phyloP scores from a whole-genome alignment of 2,113 vertebrate species.

The Lepidiolamprologus cunningtoni region DNA sequence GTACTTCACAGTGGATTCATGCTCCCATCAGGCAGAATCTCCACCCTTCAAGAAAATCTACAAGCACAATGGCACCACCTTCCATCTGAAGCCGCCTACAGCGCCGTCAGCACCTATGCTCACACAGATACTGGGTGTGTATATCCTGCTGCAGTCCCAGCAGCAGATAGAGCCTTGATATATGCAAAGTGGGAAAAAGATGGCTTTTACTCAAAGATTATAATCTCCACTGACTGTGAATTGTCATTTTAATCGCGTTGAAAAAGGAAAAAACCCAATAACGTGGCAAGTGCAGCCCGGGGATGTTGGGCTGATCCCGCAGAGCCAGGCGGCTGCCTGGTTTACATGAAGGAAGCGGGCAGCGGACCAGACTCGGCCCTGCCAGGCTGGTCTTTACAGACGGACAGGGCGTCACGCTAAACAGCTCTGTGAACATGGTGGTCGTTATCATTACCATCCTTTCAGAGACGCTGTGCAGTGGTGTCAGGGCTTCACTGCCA shows the following conservation, averaged over 20 bases:
- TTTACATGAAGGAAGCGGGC: not conserved
- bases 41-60: not conserved
- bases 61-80: not conserved
- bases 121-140: conserved; percentile 13
- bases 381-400: not conserved
- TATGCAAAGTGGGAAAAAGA: not conserved
- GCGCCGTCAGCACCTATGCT: not conserved
- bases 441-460: not conserved
- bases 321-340: not conserved
- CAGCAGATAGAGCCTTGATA: not conserved
- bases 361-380: not conserved
- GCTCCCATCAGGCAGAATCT: not conserved
- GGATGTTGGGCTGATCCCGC: not conserved
- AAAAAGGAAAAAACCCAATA: not conserved
- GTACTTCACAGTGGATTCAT: not conserved
- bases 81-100: not conserved
- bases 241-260: not conserved
- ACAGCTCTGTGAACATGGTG: not conserved
- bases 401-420: not conserved
- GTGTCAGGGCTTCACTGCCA: not conserved
- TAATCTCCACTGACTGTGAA: not conserved
- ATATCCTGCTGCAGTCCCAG: not conserved
- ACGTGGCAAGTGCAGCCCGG: not conserved
- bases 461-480: not conserved
- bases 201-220: not conserved